Percentiles rank a stretch among this genome's conserved stretches.
Evolutionary conservation across 1,140 invertebrate species (phyloP).

Genomic region (Drosophila kanapiae): DNA sequence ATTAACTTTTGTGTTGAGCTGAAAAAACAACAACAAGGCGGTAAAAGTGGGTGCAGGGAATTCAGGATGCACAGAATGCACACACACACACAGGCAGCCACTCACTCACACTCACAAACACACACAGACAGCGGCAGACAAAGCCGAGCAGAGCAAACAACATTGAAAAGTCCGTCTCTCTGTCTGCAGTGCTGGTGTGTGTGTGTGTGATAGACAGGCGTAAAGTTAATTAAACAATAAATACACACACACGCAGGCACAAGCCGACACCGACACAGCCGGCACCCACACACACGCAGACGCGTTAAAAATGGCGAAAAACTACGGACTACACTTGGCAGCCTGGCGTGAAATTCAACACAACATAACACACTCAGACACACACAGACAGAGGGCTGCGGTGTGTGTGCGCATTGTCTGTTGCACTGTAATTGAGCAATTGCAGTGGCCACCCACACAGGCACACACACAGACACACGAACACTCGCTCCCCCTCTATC

Average conservation of each 20-base stretch:
- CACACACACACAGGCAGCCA: conserved; percentile 15
- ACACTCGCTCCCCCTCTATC: neutral
- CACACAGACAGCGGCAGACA: conserved; percentile 48
- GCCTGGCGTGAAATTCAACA: conserved; percentile 82
- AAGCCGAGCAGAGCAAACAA: conserved; percentile 55
- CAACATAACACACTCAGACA: conserved; percentile 64
- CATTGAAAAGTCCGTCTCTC: conserved; percentile 37
- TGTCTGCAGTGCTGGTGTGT: conserved; percentile 35
- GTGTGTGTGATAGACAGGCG: conserved; percentile 79
- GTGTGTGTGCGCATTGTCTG: conserved; percentile 56
- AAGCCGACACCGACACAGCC: conserved; percentile 1
- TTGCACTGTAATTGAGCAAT: conserved; percentile 81
- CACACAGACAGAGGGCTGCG: conserved; percentile 11
- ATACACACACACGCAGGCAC: conserved; percentile 56
- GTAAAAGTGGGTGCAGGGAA: conserved; percentile 49
- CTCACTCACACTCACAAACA: conserved; percentile 12
- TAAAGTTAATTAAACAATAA: conserved; percentile 84
- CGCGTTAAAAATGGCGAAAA: conserved; percentile 82
- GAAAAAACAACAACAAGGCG: conserved; percentile 59
- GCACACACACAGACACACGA: conserved; percentile 14
- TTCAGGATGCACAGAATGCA: conserved; percentile 58
- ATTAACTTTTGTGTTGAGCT: conserved; percentile 82
- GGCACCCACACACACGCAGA: conserved; percentile 38
- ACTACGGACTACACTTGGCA: conserved; percentile 81
- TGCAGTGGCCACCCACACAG: conserved; percentile 56